These are phyloP conservation scores for Falco concolor DNA, from an alignment of 2,797 vertebrate species.

Conservation along the genomic window DNA sequence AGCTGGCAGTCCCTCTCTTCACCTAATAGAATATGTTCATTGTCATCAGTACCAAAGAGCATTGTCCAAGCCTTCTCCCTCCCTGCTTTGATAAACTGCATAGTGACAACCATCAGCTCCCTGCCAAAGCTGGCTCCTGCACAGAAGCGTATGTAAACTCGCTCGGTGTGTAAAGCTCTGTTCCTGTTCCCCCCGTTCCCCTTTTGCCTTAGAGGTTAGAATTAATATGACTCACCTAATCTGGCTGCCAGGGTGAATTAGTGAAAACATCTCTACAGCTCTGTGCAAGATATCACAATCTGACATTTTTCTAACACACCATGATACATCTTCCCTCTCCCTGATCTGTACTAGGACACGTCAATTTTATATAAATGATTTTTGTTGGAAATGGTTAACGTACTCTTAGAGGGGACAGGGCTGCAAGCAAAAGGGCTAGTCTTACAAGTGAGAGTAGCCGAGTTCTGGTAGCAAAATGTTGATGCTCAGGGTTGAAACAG, in stretches of 20 bases:
- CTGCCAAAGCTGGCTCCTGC: conserved; percentile 6
- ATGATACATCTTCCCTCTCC: conserved; percentile 29
- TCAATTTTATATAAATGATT: conserved; percentile 1
- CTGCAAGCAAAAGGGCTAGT: not conserved
- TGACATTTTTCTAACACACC: conserved; percentile 38
- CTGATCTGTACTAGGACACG: not conserved
- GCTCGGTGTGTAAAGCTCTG: not conserved
- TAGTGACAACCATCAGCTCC: conserved; percentile 7
- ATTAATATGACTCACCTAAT: conserved; percentile 45
- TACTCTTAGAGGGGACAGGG: not conserved
- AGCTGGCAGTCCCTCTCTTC: not conserved
- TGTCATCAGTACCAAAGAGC: not conserved
- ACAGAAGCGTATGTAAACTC: not conserved
- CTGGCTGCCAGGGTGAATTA: conserved; percentile 56
- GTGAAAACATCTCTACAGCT: conserved; percentile 52
- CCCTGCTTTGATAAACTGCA: not conserved
- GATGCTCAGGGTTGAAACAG: not conserved
- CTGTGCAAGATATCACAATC: conserved; percentile 27
- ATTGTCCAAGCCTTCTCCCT: conserved; percentile 7
- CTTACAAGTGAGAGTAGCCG: not conserved
- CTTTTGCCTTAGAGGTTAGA: conserved; percentile 45
- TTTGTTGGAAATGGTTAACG: conserved; percentile 23
- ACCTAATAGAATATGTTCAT: not conserved
- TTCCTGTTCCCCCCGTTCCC: not conserved
- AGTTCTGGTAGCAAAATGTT: not conserved